Conservation (phyloP, 2,888 invertebrate species). For the Odontocolon sp. region DNA sequence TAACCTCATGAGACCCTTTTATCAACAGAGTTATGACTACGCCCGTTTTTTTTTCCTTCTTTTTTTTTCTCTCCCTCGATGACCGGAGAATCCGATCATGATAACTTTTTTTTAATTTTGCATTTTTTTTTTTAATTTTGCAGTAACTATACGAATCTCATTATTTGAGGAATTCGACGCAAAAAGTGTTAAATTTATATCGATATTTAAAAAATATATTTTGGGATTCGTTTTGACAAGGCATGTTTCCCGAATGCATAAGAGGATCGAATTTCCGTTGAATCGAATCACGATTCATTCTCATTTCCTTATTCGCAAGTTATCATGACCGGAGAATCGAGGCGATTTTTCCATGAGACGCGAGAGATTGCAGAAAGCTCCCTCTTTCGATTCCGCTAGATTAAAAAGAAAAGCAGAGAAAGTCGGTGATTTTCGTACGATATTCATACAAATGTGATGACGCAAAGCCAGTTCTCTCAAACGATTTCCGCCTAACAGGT, state of each 20-base stretch:
- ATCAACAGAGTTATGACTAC: neutral
- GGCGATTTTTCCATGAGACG: neutral
- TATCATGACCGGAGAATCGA: neutral
- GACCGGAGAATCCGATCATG: neutral
- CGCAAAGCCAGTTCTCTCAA: neutral
- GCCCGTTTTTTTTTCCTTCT: neutral
- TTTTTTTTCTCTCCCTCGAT: neutral
- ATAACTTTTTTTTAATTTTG: too few relatives aligned
- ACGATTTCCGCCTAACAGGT: neutral
- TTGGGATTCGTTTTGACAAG: too few relatives aligned
- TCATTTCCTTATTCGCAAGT: neutral
- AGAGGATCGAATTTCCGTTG: neutral
- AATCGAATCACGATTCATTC: neutral
- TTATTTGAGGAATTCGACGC: too few relatives aligned
- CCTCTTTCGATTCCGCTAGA: too few relatives aligned
- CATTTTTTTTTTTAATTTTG: too few relatives aligned
- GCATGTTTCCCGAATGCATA: too few relatives aligned
- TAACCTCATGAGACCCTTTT: constrained; percentile 16
- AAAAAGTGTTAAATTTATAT: too few relatives aligned
- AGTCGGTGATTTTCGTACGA: neutral
- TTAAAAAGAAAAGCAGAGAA: too few relatives aligned
- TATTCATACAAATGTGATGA: neutral
- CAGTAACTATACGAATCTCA: too few relatives aligned
- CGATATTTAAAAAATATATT: too few relatives aligned
- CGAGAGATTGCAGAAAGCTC: neutral